Percentiles rank a stretch among this genome's conserved stretches.
Evolutionary conservation across 2,797 vertebrate genomes (phyloP).

Genomic region (Fratercula arctica): DNA sequence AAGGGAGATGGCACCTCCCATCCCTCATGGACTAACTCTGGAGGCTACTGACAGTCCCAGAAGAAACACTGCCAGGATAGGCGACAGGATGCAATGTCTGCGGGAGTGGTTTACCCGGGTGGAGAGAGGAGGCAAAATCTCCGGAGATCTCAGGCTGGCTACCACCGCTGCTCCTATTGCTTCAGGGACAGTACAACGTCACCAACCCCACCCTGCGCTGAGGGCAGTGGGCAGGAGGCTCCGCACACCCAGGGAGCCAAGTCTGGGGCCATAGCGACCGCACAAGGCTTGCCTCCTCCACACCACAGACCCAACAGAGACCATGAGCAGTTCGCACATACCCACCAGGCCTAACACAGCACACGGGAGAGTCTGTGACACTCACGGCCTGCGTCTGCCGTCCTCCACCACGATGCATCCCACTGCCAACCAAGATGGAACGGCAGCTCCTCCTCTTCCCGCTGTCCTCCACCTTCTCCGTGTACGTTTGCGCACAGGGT

Average conservation of each 20-base stretch:
- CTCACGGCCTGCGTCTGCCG: fast-evolving
- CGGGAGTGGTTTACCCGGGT: fast-evolving
- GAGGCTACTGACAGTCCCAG: neutral
- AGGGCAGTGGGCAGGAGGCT: neutral
- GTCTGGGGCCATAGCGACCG: fast-evolving
- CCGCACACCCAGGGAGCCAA: neutral
- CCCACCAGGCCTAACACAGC: neutral
- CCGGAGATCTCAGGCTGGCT: fast-evolving
- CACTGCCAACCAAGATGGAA: neutral
- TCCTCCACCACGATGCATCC: fast-evolving
- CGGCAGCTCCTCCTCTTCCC: neutral
- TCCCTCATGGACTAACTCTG: neutral
- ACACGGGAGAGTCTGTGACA: fast-evolving
- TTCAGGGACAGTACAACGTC: neutral
- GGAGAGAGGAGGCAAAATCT: neutral
- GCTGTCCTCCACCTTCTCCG: neutral
- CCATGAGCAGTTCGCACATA: fast-evolving
- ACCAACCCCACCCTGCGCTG: neutral
- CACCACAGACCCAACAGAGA: neutral
- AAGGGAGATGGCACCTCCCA: neutral
- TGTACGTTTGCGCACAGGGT: neutral
- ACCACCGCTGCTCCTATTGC: neutral
- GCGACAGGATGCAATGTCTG: fast-evolving
- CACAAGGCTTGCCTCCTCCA: neutral
- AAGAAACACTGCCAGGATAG: neutral